A percentile compares a stretch with the other conserved stretches of the same genome.
phyloP scores from a whole-genome alignment of 2,797 vertebrate genomes.

The Oophaga sylvatica region DNA sequence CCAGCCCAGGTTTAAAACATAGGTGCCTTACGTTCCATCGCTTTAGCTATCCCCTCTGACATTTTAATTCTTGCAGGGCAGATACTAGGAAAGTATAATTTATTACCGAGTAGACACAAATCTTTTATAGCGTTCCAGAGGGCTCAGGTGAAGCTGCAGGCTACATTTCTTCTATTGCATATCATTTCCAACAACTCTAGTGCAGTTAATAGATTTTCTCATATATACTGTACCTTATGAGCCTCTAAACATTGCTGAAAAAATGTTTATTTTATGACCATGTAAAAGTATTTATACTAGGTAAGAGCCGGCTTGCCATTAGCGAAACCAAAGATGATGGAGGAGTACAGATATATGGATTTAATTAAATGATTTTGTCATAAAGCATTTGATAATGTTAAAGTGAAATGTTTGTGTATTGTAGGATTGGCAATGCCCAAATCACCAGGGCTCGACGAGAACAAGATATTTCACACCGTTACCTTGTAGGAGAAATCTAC shows the following conservation, averaged over 20 bases:
- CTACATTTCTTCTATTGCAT: constrained; percentile 52
- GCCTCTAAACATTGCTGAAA: constrained; percentile 23
- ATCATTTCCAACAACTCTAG: constrained; percentile 41
- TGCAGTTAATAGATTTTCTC: constrained; percentile 49
- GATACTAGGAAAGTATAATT: constrained; percentile 49
- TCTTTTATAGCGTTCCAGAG: constrained; percentile 54
- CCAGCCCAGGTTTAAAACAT: constrained; percentile 44
- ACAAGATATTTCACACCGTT: constrained; percentile 15
- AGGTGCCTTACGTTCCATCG: constrained; percentile 29
- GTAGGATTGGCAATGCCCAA: not conserved
- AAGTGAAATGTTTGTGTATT: constrained; percentile 42
- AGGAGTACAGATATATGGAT: constrained; percentile 29
- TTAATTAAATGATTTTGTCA: constrained; percentile 55
- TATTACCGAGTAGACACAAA: constrained; percentile 56
- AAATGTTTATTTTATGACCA: constrained; percentile 47
- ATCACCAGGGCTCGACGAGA: constrained; percentile 29
- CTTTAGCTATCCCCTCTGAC: constrained; percentile 50
- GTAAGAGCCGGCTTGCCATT: constrained; percentile 30
- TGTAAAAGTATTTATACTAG: constrained; percentile 33
- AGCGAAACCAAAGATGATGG: constrained; percentile 14
- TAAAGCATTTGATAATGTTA: constrained; percentile 23
- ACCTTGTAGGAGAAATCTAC: constrained; percentile 22
- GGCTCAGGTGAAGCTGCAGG: constrained; percentile 45
- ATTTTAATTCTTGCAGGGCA: constrained; percentile 53
- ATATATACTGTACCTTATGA: constrained; percentile 28